A percentile compares a stretch with the other conserved stretches of the same genome.
Conservation (phyloP, 2,888 invertebrate genomes). For the Ommatoiulus sabulosus region DNA sequence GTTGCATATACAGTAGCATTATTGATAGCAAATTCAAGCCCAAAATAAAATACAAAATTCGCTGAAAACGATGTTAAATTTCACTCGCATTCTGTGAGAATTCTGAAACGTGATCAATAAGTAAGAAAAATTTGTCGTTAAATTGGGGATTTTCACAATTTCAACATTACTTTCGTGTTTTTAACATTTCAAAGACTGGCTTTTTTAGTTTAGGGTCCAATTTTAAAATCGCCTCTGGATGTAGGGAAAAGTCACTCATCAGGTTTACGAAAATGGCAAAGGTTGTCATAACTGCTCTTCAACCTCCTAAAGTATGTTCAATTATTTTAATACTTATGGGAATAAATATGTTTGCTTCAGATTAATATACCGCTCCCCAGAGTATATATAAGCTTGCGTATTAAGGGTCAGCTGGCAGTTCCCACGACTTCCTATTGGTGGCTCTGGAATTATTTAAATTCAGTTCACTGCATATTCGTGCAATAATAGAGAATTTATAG, state of each 20-base stretch:
- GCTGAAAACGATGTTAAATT: too few relatives aligned
- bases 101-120: too few relatives aligned
- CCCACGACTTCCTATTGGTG: constrained; percentile 16
- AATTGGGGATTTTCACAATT: too few relatives aligned
- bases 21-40: too few relatives aligned
- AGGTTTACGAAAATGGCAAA: not conserved
- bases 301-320: not conserved
- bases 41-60: too few relatives aligned
- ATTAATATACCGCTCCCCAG: not conserved
- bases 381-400: not conserved
- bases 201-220: too few relatives aligned
- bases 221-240: not conserved
- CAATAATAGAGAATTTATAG: not conserved
- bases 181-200: too few relatives aligned
- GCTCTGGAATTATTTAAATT: not conserved
- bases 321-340: not conserved
- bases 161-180: too few relatives aligned
- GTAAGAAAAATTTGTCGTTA: too few relatives aligned
- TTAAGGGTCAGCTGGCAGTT: not conserved
- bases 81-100: too few relatives aligned
- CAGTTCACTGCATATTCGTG: not conserved
- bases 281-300: not conserved
- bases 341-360: not conserved
- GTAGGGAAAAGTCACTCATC: not conserved
- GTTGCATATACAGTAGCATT: too few relatives aligned